Evolutionary conservation across 2,888 invertebrate genomes (phyloP), one percentile per base, ranked within the genome.

Genomic region (Biston stratarius): DNA sequence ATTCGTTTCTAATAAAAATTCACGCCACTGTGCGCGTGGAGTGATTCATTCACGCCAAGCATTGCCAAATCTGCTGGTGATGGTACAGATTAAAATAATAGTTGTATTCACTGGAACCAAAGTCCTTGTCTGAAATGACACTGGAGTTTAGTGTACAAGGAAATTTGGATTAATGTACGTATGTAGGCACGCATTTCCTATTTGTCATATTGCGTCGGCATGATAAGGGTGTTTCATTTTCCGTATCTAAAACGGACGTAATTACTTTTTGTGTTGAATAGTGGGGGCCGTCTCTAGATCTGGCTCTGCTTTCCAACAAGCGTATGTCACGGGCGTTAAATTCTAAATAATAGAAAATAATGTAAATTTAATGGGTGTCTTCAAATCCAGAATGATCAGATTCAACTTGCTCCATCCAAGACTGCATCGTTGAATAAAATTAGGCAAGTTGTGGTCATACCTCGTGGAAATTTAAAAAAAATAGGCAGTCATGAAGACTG

Each of bases 21-120:
- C 15, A 55, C 51, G 38, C 45, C 76, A 75, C 69, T 70, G 48
- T 71, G 74, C 60, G 60, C 11, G 11, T 5, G 12, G 11, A 33
- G 69, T 83, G 78, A 83, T 77, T 81, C 81, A 83, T 76, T 73
- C 74, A 69, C 70, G 57, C 64, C 61, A 64, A 74, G 68, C 59
- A 67, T 70, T 79, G 82, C 83, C 79, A 81, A 81, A 77, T 74
- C 74, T 69, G 63, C 58, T 64, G 49, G 61, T 66, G 60, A 71
- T 61, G 53, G 57, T 38, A 53, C 15, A 53, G 38, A 53, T 38
- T 53, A 38, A 42, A n/a, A 24, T 55, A 24, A 42, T 33, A 40
- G 52, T 38, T 38, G 1, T 38, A 8, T 36, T 38, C 6, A 6
- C 52, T 38, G 52, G 38, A 53, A 9, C 48, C 1, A 8, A 36